phyloP scores from a whole-genome alignment of 2,888 invertebrate species.

The Microplitis manilae region DNA sequence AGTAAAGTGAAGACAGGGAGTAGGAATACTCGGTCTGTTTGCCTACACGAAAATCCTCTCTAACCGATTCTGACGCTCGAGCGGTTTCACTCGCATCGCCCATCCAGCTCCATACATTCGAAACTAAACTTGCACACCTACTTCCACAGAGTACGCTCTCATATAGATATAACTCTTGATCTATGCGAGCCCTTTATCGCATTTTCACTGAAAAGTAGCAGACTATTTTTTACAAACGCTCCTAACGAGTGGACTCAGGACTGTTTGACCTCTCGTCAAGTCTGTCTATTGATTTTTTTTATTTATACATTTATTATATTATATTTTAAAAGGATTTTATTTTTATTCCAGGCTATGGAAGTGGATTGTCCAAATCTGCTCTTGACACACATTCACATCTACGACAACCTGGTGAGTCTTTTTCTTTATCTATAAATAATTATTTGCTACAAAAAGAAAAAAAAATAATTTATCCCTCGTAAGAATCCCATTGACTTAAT shows the following conservation, averaged over 20 bases:
- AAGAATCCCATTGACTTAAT: too few species aligned
- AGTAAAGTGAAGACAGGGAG: constrained; percentile 14
- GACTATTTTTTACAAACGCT: constrained; percentile 16
- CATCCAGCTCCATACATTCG: not conserved
- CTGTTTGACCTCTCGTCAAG: constrained; percentile 43
- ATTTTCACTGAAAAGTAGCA: constrained; percentile 19
- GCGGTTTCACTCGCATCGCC: constrained; percentile 52
- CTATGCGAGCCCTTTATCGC: constrained; percentile 27
- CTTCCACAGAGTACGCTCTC: not conserved
- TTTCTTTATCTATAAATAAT: constrained; percentile 20
- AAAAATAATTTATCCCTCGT: too few species aligned
- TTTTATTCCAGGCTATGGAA: constrained; percentile 84
- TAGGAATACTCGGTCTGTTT: constrained; percentile 63
- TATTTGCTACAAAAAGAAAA: not conserved
- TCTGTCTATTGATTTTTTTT: constrained; percentile 19
- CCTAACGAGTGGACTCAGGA: constrained; percentile 16
- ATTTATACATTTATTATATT: not conserved
- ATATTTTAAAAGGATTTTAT: not conserved
- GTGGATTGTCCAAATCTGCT: constrained; percentile 88
- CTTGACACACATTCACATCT: constrained; percentile 92
- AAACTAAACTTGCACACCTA: not conserved
- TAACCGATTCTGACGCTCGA: constrained; percentile 67
- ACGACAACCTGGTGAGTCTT: constrained; percentile 86
- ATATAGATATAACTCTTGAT: not conserved
- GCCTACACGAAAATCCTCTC: constrained; percentile 72